Percentiles rank a stretch among this genome's conserved stretches.
phyloP scores from a whole-genome alignment of 2,113 vertebrate species.

The Haliaeetus leucogaster region DNA sequence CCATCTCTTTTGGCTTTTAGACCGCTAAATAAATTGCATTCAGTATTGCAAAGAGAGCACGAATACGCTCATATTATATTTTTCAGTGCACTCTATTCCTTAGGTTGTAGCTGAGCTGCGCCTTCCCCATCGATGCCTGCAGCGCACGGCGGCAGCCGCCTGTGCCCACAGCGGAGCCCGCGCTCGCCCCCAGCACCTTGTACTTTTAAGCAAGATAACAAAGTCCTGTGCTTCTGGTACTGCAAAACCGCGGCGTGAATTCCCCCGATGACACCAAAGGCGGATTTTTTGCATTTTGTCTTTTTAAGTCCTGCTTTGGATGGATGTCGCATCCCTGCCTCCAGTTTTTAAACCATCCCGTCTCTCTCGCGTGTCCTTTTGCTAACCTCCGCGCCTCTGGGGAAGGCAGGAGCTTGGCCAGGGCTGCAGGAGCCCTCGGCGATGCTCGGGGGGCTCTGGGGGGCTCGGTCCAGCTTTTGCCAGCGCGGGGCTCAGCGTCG shows the following conservation, averaged over 20 bases:
- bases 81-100: fast-evolving
- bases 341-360: not conserved
- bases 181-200: not conserved
- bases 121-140: not conserved
- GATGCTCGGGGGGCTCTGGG: not conserved
- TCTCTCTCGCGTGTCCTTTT: not conserved
- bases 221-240: not conserved
- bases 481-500: fast-evolving
- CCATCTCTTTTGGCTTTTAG: not conserved
- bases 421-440: not conserved
- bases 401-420: not conserved
- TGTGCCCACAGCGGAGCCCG: not conserved
- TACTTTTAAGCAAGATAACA: not conserved
- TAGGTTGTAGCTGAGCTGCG: not conserved
- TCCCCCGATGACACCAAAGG: fast-evolving
- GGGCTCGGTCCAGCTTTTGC: not conserved
- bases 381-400: not conserved
- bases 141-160: not conserved
- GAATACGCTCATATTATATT: fast-evolving
- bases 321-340: not conserved
- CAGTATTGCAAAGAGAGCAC: not conserved
- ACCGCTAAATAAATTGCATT: not conserved
- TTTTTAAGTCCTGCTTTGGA: not conserved
- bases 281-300: not conserved
- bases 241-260: fast-evolving